Conservation (phyloP, 2,113 vertebrate genomes). For the Semicossyphus pulcher region DNA sequence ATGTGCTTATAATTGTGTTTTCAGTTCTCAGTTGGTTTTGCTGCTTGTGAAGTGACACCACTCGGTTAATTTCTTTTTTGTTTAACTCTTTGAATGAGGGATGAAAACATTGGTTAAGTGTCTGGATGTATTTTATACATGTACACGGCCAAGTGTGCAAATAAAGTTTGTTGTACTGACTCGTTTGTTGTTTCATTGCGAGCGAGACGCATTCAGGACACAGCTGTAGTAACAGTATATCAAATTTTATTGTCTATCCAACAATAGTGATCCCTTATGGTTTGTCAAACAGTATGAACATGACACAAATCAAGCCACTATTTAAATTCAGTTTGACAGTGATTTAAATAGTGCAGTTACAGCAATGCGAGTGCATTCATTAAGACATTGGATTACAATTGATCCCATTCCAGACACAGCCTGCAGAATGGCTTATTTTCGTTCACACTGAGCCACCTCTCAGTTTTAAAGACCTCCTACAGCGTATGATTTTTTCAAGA, state of each 20-base stretch:
- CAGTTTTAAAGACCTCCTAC: constrained; percentile 31
- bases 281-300: constrained; percentile 42
- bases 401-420: constrained; percentile 24
- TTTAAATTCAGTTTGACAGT: constrained; percentile 54
- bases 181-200: background rate
- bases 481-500: constrained; percentile 66
- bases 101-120: constrained; percentile 41
- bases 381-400: constrained; percentile 44
- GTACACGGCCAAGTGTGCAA: constrained; percentile 69
- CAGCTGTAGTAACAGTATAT: constrained; percentile 23
- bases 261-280: constrained; percentile 73
- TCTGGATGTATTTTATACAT: constrained; percentile 82
- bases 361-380: constrained; percentile 32
- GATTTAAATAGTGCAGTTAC: constrained; percentile 50
- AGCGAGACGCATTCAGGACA: constrained; percentile 27
- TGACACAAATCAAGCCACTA: constrained; percentile 37
- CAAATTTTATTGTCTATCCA: constrained; percentile 70
- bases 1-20: constrained; percentile 3
- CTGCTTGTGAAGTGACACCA: constrained; percentile 43
- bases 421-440: constrained; percentile 14
- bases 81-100: constrained; percentile 32
- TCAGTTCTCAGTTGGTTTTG: constrained; percentile 29
- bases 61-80: constrained; percentile 1
- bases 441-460: background rate
- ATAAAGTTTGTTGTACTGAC: constrained; percentile 80